Evolutionary conservation across 2,888 invertebrate genomes (phyloP).

Genomic region (Catotricha subobsoleta): DNA sequence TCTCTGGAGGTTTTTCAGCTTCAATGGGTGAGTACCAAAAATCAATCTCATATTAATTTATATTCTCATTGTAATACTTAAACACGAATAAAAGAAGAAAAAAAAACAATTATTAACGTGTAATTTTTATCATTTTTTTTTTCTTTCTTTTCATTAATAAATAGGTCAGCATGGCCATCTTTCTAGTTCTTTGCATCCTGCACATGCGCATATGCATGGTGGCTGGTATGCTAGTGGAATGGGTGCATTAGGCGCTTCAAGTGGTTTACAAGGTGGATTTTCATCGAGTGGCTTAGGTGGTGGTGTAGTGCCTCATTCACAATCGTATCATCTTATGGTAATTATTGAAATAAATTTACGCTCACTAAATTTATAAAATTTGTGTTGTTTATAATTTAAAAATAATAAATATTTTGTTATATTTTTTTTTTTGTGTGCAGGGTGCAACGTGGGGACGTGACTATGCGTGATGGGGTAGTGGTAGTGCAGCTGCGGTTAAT

Average conservation of each 20-base stretch:
- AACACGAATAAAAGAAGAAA: neutral
- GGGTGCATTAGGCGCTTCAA: conserved; percentile 39
- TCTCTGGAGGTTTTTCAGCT: conserved; percentile 62
- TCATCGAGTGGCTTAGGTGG: conserved; percentile 40
- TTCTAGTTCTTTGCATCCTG: conserved; percentile 36
- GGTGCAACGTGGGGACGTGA: conserved; percentile 73
- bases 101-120: neutral
- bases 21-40: conserved; percentile 42
- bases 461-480: conserved; percentile 72
- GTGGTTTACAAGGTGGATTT: conserved; percentile 40
- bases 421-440: conserved; percentile 34
- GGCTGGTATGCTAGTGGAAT: conserved; percentile 42
- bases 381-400: neutral
- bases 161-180: conserved; percentile 45
- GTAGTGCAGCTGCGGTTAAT: too few species aligned
- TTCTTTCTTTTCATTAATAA: neutral
- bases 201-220: conserved; percentile 43
- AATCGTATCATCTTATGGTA: conserved; percentile 48
- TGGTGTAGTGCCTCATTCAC: conserved; percentile 44
- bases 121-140: conserved; percentile 1
- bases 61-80: neutral
- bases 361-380: neutral
- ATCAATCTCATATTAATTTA: neutral
- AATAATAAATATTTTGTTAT: neutral
- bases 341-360: too few species aligned